A percentile compares a stretch with the other conserved stretches of the same genome.
These are phyloP conservation scores for Drosophila algonquin DNA, from an alignment of 2,888 invertebrate species.

Conservation along the genomic window DNA sequence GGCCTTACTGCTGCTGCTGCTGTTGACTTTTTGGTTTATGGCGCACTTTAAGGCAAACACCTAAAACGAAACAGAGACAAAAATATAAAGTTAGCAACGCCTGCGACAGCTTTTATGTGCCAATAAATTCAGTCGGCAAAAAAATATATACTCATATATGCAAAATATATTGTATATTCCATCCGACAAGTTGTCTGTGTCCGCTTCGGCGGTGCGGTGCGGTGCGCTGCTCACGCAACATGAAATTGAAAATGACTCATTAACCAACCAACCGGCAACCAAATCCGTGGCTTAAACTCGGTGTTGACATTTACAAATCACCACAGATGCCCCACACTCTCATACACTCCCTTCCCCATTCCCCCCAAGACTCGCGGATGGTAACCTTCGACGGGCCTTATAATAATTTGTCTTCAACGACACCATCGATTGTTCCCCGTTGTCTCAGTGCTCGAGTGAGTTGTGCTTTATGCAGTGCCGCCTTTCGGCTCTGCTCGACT, in stretches of 20 bases:
- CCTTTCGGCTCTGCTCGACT: not conserved
- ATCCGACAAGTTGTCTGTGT: conserved; percentile 51
- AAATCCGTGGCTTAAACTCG: conserved; percentile 48
- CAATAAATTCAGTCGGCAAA: conserved; percentile 68
- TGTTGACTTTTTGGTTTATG: conserved; percentile 67
- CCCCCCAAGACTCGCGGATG: conserved; percentile 20
- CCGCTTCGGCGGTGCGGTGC: conserved; percentile 24
- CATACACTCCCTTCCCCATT: conserved; percentile 30
- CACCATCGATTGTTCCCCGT: conserved; percentile 39
- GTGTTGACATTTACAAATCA: conserved; percentile 80
- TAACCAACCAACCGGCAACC: conserved; percentile 41
- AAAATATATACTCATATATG: conserved; percentile 42
- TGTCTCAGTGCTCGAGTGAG: conserved; percentile 7
- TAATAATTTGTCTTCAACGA: conserved; percentile 44
- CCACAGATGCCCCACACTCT: conserved; percentile 69
- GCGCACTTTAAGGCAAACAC: conserved; percentile 77
- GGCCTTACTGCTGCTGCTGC: conserved; percentile 57
- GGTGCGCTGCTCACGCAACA: conserved; percentile 70
- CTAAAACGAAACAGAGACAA: conserved; percentile 60
- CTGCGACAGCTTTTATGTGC: conserved; percentile 76
- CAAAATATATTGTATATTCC: not conserved
- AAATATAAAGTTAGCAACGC: conserved; percentile 77
- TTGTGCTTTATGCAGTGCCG: not conserved
- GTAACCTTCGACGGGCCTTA: conserved; percentile 35
- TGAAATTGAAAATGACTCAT: conserved; percentile 74